Evolutionary conservation across 2,113 vertebrate species (phyloP).

Genomic region (Oenanthe melanoleuca): DNA sequence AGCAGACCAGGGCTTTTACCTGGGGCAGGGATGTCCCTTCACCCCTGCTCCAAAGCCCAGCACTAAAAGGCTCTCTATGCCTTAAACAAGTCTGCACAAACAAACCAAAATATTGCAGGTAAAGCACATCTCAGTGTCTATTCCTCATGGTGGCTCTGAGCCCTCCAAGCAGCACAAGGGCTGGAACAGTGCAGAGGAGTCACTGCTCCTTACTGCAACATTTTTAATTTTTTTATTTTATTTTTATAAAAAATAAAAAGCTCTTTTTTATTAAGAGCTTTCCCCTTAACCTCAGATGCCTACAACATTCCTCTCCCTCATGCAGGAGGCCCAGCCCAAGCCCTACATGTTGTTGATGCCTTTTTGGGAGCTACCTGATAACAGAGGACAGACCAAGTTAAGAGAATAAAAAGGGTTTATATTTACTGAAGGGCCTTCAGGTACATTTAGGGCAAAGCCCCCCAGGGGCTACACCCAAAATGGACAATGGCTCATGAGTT

Average conservation of each 20-base stretch:
- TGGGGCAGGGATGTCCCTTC: not conserved
- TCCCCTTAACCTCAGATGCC: not conserved
- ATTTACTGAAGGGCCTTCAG: not conserved
- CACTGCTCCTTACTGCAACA: fast-evolving
- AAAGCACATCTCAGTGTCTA: fast-evolving
- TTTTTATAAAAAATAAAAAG: too few relatives aligned
- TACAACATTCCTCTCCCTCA: not conserved
- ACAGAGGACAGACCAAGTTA: not conserved
- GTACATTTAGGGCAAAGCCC: fast-evolving
- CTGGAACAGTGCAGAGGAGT: fast-evolving
- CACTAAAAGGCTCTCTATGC: fast-evolving
- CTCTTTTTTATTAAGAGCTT: too few relatives aligned
- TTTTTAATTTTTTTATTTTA: too few relatives aligned
- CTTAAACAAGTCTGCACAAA: too few relatives aligned
- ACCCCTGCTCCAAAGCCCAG: not conserved
- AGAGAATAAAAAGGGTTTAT: not conserved
- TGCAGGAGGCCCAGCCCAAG: not conserved
- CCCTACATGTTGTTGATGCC: fast-evolving
- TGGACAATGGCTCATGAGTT: fast-evolving
- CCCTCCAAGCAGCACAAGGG: fast-evolving
- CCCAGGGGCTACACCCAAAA: not conserved
- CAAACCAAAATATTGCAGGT: fast-evolving
- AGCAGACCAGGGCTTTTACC: not conserved
- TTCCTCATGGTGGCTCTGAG: fast-evolving
- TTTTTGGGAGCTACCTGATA: not conserved